Evolutionary conservation across 64 coral and sea anemone genomes (phyloP).

Genomic region (Platygyra sinensis): DNA sequence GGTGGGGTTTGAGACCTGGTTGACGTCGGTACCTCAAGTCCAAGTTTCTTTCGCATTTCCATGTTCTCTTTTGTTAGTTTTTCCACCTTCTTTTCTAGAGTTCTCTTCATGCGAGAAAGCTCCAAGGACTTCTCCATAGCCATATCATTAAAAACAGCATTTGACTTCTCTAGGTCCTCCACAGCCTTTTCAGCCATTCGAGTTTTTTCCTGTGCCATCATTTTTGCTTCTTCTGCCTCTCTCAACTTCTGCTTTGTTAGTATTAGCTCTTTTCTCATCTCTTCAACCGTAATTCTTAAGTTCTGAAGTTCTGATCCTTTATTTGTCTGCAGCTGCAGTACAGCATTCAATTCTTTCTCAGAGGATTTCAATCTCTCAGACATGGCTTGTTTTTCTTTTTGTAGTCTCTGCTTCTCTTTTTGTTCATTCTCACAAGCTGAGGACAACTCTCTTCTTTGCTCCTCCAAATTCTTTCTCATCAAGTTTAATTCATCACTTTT

Average conservation of each 20-base stretch:
- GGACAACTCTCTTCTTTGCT: constrained; percentile 48
- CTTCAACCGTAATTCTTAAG: constrained; percentile 47
- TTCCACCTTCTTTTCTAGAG: constrained; percentile 88
- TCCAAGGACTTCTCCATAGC: constrained; percentile 96
- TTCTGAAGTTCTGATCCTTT: constrained; percentile 58
- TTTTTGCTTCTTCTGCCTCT: constrained; percentile 49
- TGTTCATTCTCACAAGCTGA: constrained; percentile 54
- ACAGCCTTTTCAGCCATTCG: constrained; percentile 51
- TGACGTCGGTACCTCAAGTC: constrained; percentile 1
- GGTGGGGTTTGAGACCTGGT: constrained; percentile 11
- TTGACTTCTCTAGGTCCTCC: constrained; percentile 55
- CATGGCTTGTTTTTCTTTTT: constrained; percentile 48
- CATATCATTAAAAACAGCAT: constrained; percentile 81
- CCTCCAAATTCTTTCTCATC: constrained; percentile 57
- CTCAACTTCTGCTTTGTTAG: constrained; percentile 32
- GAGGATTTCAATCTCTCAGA: constrained; percentile 47
- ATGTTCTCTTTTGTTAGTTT: constrained; percentile 88
- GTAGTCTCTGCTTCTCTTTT: constrained; percentile 52
- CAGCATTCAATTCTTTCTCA: constrained; percentile 39
- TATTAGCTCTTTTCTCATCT: constrained; percentile 61
- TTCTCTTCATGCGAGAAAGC: constrained; percentile 77
- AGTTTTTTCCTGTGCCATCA: constrained; percentile 37
- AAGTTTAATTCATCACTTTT: constrained; percentile 69
- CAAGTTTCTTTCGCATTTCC: constrained; percentile 84
- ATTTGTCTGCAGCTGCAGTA: constrained; percentile 28